Evolutionary conservation across 2,888 invertebrate genomes (phyloP), one percentile per base, ranked within the genome.

Genomic region (Pilophorus perplexus): DNA sequence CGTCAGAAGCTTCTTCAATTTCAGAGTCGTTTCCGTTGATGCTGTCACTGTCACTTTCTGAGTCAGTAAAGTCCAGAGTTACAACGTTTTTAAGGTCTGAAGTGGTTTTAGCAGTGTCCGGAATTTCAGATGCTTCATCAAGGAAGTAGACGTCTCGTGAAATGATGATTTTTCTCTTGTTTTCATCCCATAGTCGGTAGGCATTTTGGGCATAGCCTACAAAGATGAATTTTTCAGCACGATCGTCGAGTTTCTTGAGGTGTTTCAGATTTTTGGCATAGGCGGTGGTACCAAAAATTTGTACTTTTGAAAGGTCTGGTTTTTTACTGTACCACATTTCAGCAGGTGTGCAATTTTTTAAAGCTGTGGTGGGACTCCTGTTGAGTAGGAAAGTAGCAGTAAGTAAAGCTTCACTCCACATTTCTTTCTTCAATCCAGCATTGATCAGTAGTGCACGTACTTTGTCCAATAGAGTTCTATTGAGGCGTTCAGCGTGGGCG

Each of bases 351-450:
- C 74, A 74, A 18, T 18, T 42, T 44, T 71, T 64, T 33, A 72
- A 3, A 18, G 67, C 67, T 23, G 46, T 55, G 16, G 70, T 71
- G 23, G 70, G 70, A 54, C 66, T 67, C 73, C 75, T 71, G 52
- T 76, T 75, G 20, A 71, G 8, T 12, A 74, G 48, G 66, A 74
- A 74, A 23, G 71, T 62, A 44, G 74, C 70, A 28, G 68, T 68
- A 10, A 64, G 38, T 3, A 72, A 59, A 27, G 76, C 76, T 69
- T 76, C 74, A 52, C 73, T 74, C 74, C 74, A 75, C 68, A 74
- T 66, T 23, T 71, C 44, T 69, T 74, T 74, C 12, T 38, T 5
- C n/a, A 73, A 3, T 18, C 65, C 46, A 1, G 72, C 69, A 23
- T 75, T 73, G 62, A 71, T 71, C 14, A 76, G 38, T 67, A 74